Base-by-base conservation (phyloP, 2,797 vertebrate species). In the Amazonetta brasiliensis region DNA sequence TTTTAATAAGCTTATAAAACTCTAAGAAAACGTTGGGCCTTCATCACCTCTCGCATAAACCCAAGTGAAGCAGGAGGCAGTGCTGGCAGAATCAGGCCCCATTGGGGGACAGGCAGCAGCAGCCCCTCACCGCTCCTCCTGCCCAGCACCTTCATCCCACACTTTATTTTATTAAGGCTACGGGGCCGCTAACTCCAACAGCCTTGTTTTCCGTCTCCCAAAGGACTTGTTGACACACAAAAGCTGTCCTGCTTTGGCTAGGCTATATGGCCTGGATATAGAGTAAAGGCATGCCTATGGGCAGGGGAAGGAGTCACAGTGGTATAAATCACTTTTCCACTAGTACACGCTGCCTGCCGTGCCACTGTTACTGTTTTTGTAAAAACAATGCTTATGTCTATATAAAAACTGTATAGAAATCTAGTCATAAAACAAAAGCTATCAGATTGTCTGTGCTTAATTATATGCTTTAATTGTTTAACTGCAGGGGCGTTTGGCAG, bases 381-480 rank as follows among this genome's bases (percentile, higher is more conserved):
- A n/a, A 62, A 87, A 94, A 66, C 82, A 88, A 52, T 37, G 54
- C 77, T 56, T 22, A 1, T 4, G 58, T 26, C 91, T 41, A 4
- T 44, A n/a, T 54, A 66, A 90, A 79, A 96, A 56, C 67, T 12
- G 18, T 46, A 12, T 44, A 26, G 88, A 85, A 75, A 43, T 18
- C 28, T 5, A 13, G 55, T n/a, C 48, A 3, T 39, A 52, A 26
- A 79, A 22, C 58, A 41, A 77, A 80, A 95, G 84, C 92, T 92
- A 94, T 95, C 95, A 72, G 78, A 78, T 83, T 28, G 52, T 66
- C 86, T 83, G 84, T 7, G 92, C 76, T 94, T 92, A 66, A 90
- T 91, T 92, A 84, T 80, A 81, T 64, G 59, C 87, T 93, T 87
- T 95, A 94, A 97, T 96, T 95, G 94, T 93, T 95, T 89, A 91